These are phyloP conservation scores for Notodonta ziczac DNA, from an alignment of 2,888 invertebrate species.

Conservation along the genomic window DNA sequence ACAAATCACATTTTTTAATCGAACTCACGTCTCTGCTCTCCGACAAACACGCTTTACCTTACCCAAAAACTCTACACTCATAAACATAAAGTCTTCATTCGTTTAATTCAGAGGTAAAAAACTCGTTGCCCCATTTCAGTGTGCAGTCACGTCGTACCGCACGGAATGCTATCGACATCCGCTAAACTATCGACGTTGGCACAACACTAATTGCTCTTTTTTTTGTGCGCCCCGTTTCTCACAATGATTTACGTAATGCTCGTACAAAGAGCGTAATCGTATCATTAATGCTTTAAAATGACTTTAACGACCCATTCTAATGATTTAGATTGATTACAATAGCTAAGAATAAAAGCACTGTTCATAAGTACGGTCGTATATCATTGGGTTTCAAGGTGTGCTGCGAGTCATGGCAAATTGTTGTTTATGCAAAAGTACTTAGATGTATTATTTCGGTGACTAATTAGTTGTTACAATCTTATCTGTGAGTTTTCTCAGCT, in stretches of 20 bases:
- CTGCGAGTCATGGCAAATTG: conserved; percentile 21
- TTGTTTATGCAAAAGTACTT: conserved; percentile 24
- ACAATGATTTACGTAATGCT: conserved; percentile 75
- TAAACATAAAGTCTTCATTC: conserved; percentile 47
- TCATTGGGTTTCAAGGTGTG: conserved; percentile 26
- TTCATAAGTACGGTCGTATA: conserved; percentile 39
- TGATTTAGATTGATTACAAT: conserved; percentile 72
- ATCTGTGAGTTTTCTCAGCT: too few species aligned
- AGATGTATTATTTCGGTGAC: background rate
- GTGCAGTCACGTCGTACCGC: conserved; percentile 74
- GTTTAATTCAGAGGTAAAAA: conserved; percentile 14
- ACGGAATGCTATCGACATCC: conserved; percentile 80
- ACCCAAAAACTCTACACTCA: conserved; percentile 29
- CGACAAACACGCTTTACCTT: conserved; percentile 38
- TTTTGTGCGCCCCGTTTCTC: conserved; percentile 70
- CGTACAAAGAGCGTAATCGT: conserved; percentile 63
- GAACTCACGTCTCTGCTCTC: conserved; percentile 71
- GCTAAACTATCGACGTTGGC: conserved; percentile 78
- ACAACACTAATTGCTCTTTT: conserved; percentile 82
- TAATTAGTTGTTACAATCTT: too few species aligned
- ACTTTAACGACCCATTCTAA: conserved; percentile 67
- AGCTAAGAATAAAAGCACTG: conserved; percentile 43
- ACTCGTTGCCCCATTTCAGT: conserved; percentile 62
- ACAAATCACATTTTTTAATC: conserved; percentile 84
- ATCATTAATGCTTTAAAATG: conserved; percentile 69